Base-by-base conservation (phyloP, 2,797 vertebrate species). In the Lacerta agilis region DNA sequence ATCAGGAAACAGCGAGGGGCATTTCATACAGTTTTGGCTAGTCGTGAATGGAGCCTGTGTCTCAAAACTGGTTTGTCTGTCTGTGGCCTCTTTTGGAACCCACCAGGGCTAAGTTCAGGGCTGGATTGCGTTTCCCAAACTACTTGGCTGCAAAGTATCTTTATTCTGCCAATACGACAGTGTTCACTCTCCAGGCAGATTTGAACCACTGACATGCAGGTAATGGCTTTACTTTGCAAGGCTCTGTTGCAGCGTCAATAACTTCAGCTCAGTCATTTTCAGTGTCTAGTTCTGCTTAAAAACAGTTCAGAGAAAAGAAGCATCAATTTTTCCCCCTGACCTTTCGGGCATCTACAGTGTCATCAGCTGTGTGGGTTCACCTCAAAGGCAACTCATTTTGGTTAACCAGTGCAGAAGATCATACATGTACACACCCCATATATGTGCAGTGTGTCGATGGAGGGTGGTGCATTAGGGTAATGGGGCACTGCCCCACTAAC, bases 21-120 rank as follows among this genome's bases (percentile, higher is more conserved):
- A 81, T 76, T 89, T 66, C 78, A 5, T 67, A 58, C 5, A 38
- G 43, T 33, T 67, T 89, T 49, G 83, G 69, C 69, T 41, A 20
- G 61, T 67, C 1, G 23, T 85, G 58, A 80, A 85, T 80, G 43
- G 80, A 41, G 85, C 27, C 58, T 81, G 78, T 85, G 69, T 76
- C 43, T 55, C 77, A 88, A 66, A 87, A 55, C 41, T 25, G 71
- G 61, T 85, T 89, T 76, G 67, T 78, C 45, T 83, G 55, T 85
- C 80, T 87, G 43, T 75, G 33, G 33, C 45, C 23, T 73, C 58
- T 75, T 33, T 71, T 72, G 41, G 36, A 71, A 80, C 55, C 45
- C 29, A 64, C 29, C 38, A 41, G 66, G 45, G 18, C 58, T 67
- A 43, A 43, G 66, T 79, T 36, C 29, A 55, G 64, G 17, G 29